Evolutionary conservation across 1,140 invertebrate genomes (phyloP).

Genomic region (Pararge aegeria): DNA sequence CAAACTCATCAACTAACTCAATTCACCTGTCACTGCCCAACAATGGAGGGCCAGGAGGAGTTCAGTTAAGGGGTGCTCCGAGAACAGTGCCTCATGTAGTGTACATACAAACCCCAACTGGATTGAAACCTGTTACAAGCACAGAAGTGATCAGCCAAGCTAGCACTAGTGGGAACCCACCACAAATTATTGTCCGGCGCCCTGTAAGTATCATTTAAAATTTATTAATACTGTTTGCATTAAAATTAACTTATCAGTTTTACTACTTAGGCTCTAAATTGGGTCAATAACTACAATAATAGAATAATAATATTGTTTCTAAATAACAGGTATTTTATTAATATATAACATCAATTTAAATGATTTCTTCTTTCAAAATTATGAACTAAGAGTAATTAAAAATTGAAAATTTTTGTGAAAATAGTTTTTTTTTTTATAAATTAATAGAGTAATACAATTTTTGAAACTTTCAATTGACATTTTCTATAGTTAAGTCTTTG

Average conservation of each 20-base stretch:
- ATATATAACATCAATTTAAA: too few relatives aligned
- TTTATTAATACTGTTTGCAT: constrained; percentile 11
- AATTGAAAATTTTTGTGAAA: too few relatives aligned
- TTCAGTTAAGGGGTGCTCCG: constrained; percentile 55
- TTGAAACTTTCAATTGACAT: too few relatives aligned
- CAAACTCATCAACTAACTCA: constrained; percentile 60
- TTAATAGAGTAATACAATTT: too few relatives aligned
- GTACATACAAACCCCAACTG: constrained; percentile 72
- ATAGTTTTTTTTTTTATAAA: too few relatives aligned
- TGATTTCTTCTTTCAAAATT: too few relatives aligned
- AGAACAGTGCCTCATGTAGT: constrained; percentile 68
- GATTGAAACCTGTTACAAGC: constrained; percentile 68
- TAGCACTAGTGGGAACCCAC: constrained; percentile 68
- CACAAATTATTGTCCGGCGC: constrained; percentile 75
- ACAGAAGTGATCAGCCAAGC: constrained; percentile 72
- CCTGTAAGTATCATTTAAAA: constrained; percentile 60
- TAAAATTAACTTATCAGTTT: constrained; percentile 11
- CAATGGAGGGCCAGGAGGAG: constrained; percentile 37
- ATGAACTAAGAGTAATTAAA: too few relatives aligned
- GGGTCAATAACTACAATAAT: constrained; percentile 7
- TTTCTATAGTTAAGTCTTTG: too few relatives aligned
- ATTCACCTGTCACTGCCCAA: constrained; percentile 64
- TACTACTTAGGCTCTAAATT: background rate
- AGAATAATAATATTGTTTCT: background rate
- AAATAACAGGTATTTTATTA: too few relatives aligned